Conservation (phyloP, 2,113 vertebrate species). For the Sciurus niger region DNA sequence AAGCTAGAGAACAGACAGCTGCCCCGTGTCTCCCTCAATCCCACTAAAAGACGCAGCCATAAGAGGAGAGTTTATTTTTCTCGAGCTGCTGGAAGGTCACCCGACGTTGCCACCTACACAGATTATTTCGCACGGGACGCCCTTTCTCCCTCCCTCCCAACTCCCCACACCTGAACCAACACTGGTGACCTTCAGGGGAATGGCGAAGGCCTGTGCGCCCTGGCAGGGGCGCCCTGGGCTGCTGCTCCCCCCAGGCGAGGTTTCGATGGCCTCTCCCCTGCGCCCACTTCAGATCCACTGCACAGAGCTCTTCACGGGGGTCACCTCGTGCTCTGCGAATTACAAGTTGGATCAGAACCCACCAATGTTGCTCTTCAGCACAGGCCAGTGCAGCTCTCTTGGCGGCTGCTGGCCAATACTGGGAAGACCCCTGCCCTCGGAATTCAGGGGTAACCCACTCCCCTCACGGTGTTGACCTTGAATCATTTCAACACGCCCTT, state of each 20-base stretch:
- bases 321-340: not conserved
- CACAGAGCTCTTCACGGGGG: not conserved
- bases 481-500: not conserved
- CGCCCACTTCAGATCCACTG: not conserved
- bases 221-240: not conserved
- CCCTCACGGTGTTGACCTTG: not conserved
- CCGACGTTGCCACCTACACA: not conserved
- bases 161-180: not conserved
- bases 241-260: too few relatives aligned
- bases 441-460: not conserved
- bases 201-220: accelerated
- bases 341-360: not conserved
- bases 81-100: not conserved
- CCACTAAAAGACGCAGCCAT: not conserved
- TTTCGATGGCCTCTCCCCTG: not conserved
- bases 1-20: not conserved
- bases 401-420: not conserved
- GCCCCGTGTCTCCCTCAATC: not conserved
- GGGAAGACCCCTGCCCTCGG: not conserved
- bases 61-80: not conserved
- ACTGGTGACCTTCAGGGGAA: not conserved
- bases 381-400: too few relatives aligned
- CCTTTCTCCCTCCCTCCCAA: too few relatives aligned
- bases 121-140: not conserved
- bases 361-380: accelerated